Evolutionary conservation across 1,140 invertebrate genomes (phyloP), one percentile per base, ranked within the genome.

Genomic region (Diuraphis noxia): DNA sequence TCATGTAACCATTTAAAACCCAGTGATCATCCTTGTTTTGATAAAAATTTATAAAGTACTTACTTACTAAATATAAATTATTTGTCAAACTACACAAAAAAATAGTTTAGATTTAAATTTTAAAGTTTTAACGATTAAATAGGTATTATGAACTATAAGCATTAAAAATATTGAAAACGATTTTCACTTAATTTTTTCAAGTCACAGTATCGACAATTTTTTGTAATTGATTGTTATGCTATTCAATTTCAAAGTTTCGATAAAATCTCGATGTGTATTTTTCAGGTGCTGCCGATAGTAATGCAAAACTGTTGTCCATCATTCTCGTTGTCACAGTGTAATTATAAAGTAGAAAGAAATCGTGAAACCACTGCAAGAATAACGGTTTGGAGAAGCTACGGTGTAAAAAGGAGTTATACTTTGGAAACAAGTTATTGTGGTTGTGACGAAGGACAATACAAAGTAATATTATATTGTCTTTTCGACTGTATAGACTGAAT

Each of bases 351-450:
- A 81, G 96, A 97, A 93, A 95, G 96, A 92, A 95, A 95, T 90
- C 96, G 97, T 91, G 97, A 98, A 94, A 95, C 96, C 86, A 98
- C 97, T 2, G 97, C 97, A 9, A 94, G 98, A 72, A 96, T 98
- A 86, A 96, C 97, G 1, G 95, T 98, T 49, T 98, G 97, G 97
- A 94, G 97, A 92, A 96, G 98, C 93, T 96, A 98, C 84, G 96
- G 96, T 30, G 95, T 98, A 49, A 94, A 94, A 38, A 94, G 96
- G 81, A 96, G 95, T 92, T 98, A 98, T 94, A 98, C 97, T 10
- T 96, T 98, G 96, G 98, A 98, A 93, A 97, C 96, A 84, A 97
- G 96, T 92, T 98, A 97, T 94, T 97, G 97, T 93, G 97, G 97
- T 38, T 98, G 96, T 93, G 97, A 97, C 93, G 95, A 96, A 93